Conservation (phyloP, 2,113 vertebrate species). For the Hemiprocne comata region DNA sequence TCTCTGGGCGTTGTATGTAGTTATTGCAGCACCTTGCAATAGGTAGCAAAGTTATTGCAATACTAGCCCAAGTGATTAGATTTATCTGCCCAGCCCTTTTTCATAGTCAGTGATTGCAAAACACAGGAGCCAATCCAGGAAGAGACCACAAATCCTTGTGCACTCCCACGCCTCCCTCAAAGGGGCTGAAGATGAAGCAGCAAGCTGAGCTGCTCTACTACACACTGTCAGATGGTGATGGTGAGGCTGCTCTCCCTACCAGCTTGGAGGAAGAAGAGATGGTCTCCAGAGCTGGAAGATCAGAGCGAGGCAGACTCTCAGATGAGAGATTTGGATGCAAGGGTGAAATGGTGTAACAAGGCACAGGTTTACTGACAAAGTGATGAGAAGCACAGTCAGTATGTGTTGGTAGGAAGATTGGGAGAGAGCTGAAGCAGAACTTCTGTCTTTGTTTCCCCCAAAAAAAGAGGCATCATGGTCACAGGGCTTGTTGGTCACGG, state of each 20-base stretch:
- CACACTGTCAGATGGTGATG: background rate
- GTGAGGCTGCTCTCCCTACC: background rate
- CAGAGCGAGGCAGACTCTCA: background rate
- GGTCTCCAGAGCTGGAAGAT: background rate
- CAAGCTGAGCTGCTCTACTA: background rate
- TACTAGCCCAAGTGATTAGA: background rate
- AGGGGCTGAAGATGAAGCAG: fast-evolving
- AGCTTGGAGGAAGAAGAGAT: background rate
- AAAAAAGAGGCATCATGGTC: background rate
- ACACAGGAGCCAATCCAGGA: background rate
- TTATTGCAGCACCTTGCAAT: background rate
- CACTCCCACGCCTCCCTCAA: background rate
- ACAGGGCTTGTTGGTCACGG: background rate
- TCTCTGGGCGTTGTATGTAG: background rate
- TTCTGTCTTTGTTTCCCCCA: background rate
- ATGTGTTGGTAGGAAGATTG: background rate
- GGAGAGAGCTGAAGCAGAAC: background rate
- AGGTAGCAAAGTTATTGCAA: background rate
- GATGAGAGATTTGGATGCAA: background rate
- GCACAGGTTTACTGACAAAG: background rate
- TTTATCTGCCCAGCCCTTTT: background rate
- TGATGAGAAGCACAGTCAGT: fast-evolving
- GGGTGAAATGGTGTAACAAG: background rate
- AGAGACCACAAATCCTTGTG: background rate
- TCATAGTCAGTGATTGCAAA: background rate